Conservation (phyloP, 1,140 invertebrate genomes). For the Paralvinella palmiformis region DNA sequence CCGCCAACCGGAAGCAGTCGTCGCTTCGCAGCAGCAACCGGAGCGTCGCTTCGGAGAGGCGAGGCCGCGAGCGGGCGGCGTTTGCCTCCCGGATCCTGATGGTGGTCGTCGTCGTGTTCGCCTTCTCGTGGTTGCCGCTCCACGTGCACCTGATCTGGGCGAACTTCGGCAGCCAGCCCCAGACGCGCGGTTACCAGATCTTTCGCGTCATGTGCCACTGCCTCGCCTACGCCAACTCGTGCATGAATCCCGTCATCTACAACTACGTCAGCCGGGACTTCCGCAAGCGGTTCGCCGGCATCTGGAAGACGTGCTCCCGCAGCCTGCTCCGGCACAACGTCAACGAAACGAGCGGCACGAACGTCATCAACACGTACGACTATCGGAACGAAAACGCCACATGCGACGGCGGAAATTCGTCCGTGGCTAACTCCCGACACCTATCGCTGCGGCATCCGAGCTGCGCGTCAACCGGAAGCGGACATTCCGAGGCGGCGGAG, state of each 20-base stretch:
- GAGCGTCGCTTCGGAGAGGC: not conserved
- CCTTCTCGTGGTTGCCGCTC: slow-evolving; percentile 13
- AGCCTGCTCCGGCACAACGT: not conserved
- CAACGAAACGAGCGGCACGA: not conserved
- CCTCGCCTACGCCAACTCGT: slow-evolving; percentile 13
- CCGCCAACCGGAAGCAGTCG: not conserved
- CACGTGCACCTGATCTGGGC: slow-evolving; percentile 5
- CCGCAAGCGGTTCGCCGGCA: not conserved
- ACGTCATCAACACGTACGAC: not conserved
- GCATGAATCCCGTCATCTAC: slow-evolving; percentile 18
- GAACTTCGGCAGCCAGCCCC: not conserved
- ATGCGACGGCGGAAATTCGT: not conserved
- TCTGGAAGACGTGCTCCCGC: not conserved
- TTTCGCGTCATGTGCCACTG: not conserved
- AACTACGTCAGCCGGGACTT: slow-evolving; percentile 17
- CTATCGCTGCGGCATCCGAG: not conserved
- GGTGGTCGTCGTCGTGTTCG: slow-evolving; percentile 16
- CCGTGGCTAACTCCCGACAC: not conserved
- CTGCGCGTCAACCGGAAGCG: not conserved
- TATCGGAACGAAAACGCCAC: not conserved
- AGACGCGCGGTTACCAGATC: slow-evolving; percentile 8
- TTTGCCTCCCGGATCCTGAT: slow-evolving; percentile 11
- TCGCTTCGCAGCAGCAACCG: not conserved
- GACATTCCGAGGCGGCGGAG: no score
- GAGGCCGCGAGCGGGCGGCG: not conserved